Evolutionary conservation across 2,113 vertebrate genomes (phyloP), one percentile per base, ranked within the genome.

Genomic region (Rhinolophus sinicus): DNA sequence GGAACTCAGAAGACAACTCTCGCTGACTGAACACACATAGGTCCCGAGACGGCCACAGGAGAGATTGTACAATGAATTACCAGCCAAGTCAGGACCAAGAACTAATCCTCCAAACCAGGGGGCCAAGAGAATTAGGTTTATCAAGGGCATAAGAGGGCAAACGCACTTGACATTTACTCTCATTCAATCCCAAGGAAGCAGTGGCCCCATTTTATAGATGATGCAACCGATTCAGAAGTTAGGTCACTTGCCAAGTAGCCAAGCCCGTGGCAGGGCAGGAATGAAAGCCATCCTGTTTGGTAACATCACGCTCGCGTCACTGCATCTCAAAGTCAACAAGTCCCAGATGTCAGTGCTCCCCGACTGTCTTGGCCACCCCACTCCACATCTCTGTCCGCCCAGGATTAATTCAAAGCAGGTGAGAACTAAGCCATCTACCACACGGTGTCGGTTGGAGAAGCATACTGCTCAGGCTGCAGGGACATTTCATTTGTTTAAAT

Each of bases 401-500:
- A 72, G 5, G 35, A 93, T 50, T 94, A 54, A 86, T 69, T 95
- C 62, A 94, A 89, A 92, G 64, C 47, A 93, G 40, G 1, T 35
- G 76, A 95, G 84, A 93, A 97, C 64, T 86, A 83, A 90, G 70
- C 65, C 88, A 94, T 88, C 92, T 83, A 88, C 62, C 72, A 84
- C 92, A 70, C 93, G 96, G 93, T 97, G 97, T 97, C 97, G 97
- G 88, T 21, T 95, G 83, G 97, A 96, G 97, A 97, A 96, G 97
- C 93, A 96, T 96, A 95, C 26, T 96, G 95, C 95, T 98, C 97
- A 98, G 88, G 97, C 96, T 97, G 84, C 80, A 95, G 96, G 93
- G 78, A 87, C n/a, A 82, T 97, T 97, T 98, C 47, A 97, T 98
- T 98, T 94, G 90, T 97, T 97, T 98, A 94, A 98, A 98, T 90